Percentiles rank a stretch among this genome's conserved stretches.
phyloP scores from a whole-genome alignment of 2,888 invertebrate species.

The Falcaria lacertinaria region DNA sequence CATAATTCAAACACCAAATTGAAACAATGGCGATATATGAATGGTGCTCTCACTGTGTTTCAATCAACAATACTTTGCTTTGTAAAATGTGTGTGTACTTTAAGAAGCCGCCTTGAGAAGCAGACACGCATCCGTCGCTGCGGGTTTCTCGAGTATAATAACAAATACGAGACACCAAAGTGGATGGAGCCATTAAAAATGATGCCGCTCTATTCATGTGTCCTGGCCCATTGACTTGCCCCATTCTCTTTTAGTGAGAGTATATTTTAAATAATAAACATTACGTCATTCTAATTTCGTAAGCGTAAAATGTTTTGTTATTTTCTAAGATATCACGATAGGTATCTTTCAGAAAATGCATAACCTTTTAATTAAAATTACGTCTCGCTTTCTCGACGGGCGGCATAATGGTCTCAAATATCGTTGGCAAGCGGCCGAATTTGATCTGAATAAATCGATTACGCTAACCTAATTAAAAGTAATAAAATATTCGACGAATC shows the following conservation, averaged over 20 bases:
- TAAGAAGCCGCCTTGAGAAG: constrained; percentile 12
- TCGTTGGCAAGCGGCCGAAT: constrained; percentile 6
- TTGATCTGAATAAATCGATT: constrained; percentile 31
- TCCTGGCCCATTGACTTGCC: constrained; percentile 26
- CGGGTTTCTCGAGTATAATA: constrained; percentile 15
- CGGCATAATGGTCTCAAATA: neutral
- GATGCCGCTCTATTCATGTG: constrained; percentile 34
- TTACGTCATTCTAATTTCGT: neutral
- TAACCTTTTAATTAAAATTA: neutral
- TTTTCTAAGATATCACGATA: neutral
- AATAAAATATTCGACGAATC: constrained; percentile 21
- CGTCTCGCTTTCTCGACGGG: constrained; percentile 2
- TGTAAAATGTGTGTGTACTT: constrained; percentile 26
- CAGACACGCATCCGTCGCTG: constrained; percentile 17
- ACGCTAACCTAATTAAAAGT: constrained; percentile 17
- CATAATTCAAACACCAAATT: constrained; percentile 46
- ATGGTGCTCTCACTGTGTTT: constrained; percentile 58
- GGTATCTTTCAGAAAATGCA: neutral
- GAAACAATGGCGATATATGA: constrained; percentile 64
- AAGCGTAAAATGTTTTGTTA: neutral
- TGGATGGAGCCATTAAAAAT: constrained; percentile 35
- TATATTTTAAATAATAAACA: neutral
- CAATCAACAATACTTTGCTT: constrained; percentile 57
- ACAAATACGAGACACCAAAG: constrained; percentile 35
- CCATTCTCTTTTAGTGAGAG: neutral